Conservation (phyloP, 53 echinoderm and acorn worm species). For the Glandiceps talaboti region DNA sequence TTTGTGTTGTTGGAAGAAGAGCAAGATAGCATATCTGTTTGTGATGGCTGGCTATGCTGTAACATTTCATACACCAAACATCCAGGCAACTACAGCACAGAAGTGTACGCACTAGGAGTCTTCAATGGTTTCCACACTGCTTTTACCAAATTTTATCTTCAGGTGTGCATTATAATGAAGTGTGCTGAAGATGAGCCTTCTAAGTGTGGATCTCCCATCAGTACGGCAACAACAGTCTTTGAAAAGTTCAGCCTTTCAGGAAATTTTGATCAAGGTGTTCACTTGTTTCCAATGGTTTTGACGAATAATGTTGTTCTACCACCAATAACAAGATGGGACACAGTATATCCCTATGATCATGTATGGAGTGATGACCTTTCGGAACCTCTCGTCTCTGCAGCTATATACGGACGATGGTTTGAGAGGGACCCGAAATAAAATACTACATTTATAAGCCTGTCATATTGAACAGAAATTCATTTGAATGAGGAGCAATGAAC, state of each 20-base stretch:
- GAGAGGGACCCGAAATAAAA: slow-evolving; percentile 18
- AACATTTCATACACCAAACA: slow-evolving; percentile 35
- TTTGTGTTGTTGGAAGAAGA: slow-evolving; percentile 38
- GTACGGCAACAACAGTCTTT: slow-evolving; percentile 42
- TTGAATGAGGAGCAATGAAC: too few species aligned
- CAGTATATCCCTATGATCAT: slow-evolving; percentile 18
- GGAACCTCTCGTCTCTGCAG: slow-evolving; percentile 51
- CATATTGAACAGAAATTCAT: too few species aligned
- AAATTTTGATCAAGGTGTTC: slow-evolving; percentile 12
- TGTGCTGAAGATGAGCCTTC: slow-evolving; percentile 33
- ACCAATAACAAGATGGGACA: slow-evolving; percentile 38
- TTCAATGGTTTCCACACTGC: slow-evolving; percentile 86
- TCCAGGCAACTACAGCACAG: slow-evolving; percentile 2
- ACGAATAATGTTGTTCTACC: slow-evolving; percentile 50
- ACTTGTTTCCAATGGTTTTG: slow-evolving; percentile 56
- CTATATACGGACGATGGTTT: slow-evolving; percentile 62
- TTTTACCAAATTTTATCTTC: slow-evolving; percentile 68
- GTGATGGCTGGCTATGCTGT: slow-evolving; percentile 46
- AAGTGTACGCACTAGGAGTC: slow-evolving; percentile 74
- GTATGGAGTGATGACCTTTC: slow-evolving; percentile 39
- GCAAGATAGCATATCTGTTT: slow-evolving; percentile 26
- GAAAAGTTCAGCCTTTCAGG: slow-evolving; percentile 30
- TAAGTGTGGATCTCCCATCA: slow-evolving; percentile 56
- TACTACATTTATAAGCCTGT: too few species aligned
- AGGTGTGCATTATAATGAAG: slow-evolving; percentile 59